Evolutionary conservation across 2,888 invertebrate genomes (phyloP).

Genomic region (Bellardia pandia): DNA sequence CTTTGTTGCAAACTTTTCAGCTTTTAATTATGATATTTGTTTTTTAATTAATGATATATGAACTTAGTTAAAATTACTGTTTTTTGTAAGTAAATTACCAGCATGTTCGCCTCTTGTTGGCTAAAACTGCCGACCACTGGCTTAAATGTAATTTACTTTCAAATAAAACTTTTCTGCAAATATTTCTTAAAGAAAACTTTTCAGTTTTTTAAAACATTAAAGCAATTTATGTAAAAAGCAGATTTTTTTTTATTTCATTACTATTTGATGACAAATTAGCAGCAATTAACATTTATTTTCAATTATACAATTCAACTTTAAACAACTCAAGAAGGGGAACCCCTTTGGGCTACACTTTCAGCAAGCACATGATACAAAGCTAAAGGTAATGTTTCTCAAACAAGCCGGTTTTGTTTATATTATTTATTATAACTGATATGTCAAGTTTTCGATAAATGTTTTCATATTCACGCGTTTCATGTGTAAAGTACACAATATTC

Average conservation of each 20-base stretch:
- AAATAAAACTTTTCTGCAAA: too few relatives aligned
- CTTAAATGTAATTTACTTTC: too few relatives aligned
- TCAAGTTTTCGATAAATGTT: background rate
- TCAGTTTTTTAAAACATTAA: too few relatives aligned
- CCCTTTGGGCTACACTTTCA: background rate
- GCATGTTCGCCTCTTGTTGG: too few relatives aligned
- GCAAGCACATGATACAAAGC: background rate
- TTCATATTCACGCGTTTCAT: background rate
- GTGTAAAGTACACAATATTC: background rate
- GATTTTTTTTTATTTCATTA: background rate
- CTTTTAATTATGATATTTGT: too few relatives aligned
- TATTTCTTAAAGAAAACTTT: too few relatives aligned
- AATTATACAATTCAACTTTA: background rate
- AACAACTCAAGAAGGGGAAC: background rate
- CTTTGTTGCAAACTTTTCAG: too few relatives aligned
- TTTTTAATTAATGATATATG: too few relatives aligned
- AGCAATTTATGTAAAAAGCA: background rate
- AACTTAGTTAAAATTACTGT: too few relatives aligned
- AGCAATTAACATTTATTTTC: conserved; percentile 11
- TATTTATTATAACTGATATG: conserved; percentile 27
- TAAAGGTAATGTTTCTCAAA: background rate
- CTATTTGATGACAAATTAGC: conserved; percentile 19
- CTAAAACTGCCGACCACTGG: too few relatives aligned
- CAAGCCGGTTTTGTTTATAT: conserved; percentile 30
- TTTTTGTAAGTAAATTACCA: too few relatives aligned